A percentile compares a stretch with the other conserved stretches of the same genome.
Conservation (phyloP, 2,888 invertebrate genomes). For the Trichacis sp. region DNA sequence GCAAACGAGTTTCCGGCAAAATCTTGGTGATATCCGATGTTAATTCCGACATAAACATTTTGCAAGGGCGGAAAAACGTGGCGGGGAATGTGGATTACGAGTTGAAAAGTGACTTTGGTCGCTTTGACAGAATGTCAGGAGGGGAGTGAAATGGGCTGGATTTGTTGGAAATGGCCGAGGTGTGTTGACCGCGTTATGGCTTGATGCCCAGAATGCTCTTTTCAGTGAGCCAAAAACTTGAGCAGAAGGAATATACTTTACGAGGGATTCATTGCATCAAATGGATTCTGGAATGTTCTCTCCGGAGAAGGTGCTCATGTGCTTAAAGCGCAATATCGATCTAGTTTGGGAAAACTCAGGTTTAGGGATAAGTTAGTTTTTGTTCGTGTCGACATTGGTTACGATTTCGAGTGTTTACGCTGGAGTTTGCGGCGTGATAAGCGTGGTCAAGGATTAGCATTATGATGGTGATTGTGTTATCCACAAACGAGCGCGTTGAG, state of each 20-base stretch:
- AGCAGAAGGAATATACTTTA: conserved; percentile 52
- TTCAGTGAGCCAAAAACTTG: conserved; percentile 46
- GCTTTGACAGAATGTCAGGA: conserved; percentile 11
- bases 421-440: conserved; percentile 17
- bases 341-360: conserved; percentile 8
- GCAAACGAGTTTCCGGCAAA: conserved; percentile 48
- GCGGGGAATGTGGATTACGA: conserved; percentile 15
- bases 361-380: background rate
- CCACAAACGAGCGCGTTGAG: conserved; percentile 10
- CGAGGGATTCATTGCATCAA: conserved; percentile 36
- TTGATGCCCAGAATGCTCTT: conserved; percentile 48
- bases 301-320: conserved; percentile 17
- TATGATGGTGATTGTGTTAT: conserved; percentile 9
- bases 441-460: conserved; percentile 5
- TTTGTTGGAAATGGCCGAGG: conserved; percentile 45
- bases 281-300: conserved; percentile 32
- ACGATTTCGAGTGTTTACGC: background rate
- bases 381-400: background rate
- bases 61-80: conserved; percentile 4
- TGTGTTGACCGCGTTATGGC: conserved; percentile 50
- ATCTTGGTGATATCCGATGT: too few species aligned
- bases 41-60: conserved; percentile 14
- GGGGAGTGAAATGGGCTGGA: conserved; percentile 21
- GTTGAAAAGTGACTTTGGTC: conserved; percentile 17
- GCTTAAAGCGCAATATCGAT: conserved; percentile 30